phyloP scores from a whole-genome alignment of 1,140 invertebrate species.

The Spodoptera litura region DNA sequence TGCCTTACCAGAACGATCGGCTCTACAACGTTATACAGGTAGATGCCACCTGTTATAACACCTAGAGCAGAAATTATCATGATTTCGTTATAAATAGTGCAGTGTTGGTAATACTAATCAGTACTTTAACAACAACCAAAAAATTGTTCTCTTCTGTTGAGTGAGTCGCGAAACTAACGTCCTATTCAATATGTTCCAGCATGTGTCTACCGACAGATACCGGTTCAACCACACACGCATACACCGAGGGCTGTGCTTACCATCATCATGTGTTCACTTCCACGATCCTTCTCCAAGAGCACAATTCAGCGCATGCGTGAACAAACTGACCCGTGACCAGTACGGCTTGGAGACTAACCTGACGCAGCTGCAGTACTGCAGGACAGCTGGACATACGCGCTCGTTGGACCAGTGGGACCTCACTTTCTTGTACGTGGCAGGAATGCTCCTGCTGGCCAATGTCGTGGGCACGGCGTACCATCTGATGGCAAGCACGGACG shows the following conservation, averaged over 20 bases:
- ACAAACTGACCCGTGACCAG: constrained; percentile 50
- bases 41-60: neutral
- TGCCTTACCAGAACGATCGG: constrained; percentile 36
- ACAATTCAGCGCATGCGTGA: constrained; percentile 60
- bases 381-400: neutral
- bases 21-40: constrained; percentile 47
- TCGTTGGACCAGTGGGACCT: constrained; percentile 55
- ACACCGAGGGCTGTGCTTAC: constrained; percentile 67
- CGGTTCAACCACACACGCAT: constrained; percentile 66
- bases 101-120: too few relatives aligned
- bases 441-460: constrained; percentile 57
- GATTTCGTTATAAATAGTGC: too few relatives aligned
- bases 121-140: too few relatives aligned
- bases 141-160: too few relatives aligned
- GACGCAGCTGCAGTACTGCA: constrained; percentile 58
- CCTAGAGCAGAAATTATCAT: too few relatives aligned
- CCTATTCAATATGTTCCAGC: constrained; percentile 46
- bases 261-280: constrained; percentile 55
- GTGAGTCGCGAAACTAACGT: too few relatives aligned
- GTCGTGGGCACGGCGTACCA: constrained; percentile 64
- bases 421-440: constrained; percentile 46
- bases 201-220: constrained; percentile 54
- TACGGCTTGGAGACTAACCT: constrained; percentile 55
- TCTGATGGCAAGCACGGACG: constrained; percentile 52
- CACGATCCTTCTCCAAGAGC: neutral